Percentiles rank a stretch among this genome's conserved stretches.
Evolutionary conservation across 2,797 vertebrate genomes (phyloP).

Genomic region (Periophthalmus magnuspinnatus): DNA sequence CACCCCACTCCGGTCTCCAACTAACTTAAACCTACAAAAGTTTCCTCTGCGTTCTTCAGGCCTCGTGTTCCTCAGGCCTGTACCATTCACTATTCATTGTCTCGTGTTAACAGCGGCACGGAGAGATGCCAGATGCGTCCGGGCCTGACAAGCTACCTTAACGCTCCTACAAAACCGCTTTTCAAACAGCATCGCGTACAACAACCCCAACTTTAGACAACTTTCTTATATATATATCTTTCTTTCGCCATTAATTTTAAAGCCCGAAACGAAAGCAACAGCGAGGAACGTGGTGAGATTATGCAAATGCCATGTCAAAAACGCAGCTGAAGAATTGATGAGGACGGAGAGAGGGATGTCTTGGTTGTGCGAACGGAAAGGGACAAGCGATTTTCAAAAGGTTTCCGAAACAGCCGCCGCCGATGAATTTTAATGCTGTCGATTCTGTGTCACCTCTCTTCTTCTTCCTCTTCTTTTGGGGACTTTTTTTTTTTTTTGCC

Average conservation of each 20-base stretch:
- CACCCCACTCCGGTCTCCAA: slow-evolving; percentile 20
- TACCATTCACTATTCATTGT: slow-evolving; percentile 41
- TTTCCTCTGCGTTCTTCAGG: slow-evolving; percentile 21
- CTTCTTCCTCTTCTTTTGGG: slow-evolving; percentile 53
- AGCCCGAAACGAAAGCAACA: slow-evolving; percentile 51
- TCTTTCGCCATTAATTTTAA: slow-evolving; percentile 68
- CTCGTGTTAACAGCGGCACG: slow-evolving; percentile 38
- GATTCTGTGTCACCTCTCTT: slow-evolving; percentile 84
- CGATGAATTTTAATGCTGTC: slow-evolving; percentile 95
- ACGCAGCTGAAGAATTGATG: slow-evolving; percentile 80
- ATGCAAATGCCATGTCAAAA: slow-evolving; percentile 80
- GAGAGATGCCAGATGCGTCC: slow-evolving; percentile 31
- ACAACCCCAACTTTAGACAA: slow-evolving; percentile 73
- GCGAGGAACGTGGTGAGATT: slow-evolving; percentile 66
- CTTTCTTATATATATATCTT: slow-evolving; percentile 69
- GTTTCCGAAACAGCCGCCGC: slow-evolving; percentile 83
- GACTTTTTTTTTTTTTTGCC: slow-evolving; percentile 38
- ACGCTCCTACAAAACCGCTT: slow-evolving; percentile 75
- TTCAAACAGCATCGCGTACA: slow-evolving; percentile 81
- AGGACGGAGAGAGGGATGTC: slow-evolving; percentile 76
- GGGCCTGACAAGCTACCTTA: slow-evolving; percentile 57
- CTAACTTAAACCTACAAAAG: slow-evolving; percentile 30
- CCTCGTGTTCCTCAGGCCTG: slow-evolving; percentile 17
- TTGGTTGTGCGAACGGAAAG: slow-evolving; percentile 64
- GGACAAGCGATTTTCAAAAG: slow-evolving; percentile 79